Base-by-base conservation (phyloP, 2,797 vertebrate species). In the Clarias platycephalus region DNA sequence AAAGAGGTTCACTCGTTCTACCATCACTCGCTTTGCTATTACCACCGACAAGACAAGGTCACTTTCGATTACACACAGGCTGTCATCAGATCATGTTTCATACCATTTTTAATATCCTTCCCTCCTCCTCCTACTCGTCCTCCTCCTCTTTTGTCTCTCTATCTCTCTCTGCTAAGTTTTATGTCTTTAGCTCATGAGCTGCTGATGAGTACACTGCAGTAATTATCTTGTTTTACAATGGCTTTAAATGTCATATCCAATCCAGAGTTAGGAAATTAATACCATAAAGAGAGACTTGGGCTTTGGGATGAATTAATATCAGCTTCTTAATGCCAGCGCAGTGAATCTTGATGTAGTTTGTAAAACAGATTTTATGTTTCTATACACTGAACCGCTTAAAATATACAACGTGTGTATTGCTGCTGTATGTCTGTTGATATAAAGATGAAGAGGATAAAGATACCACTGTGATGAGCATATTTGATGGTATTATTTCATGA, bases 191-290 rank as follows among this genome's bases (percentile, higher is more conserved):
- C 92, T 93, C 93, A 90, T 26, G 91, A 91, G 91, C 91, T 84
- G 88, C 89, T 87, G 92, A 94, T 93, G 94, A 93, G 94, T 95
- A 94, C 95, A 95, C 95, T 93, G 94, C 92, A 89, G 93, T 95
- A 95, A 95, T 96, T 94, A 95, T 94, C 93, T 91, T 92, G 93
- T 94, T 95, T 95, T 95, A 95, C 94, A 91, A 92, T 91, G 90
- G 89, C 92, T 93, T 94, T 95, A 95, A 95, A 95, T 92, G 94
- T 94, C 94, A 92, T 82, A 87, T 91, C 91, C 91, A 91, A 85
- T 82, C 89, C 93, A 49, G 92, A 94, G 93, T 95, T 94, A 95
- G 93, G 88, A 87, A 89, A 90, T 94, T 95, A 95, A 95, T 94
- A 95, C 92, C 92, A 94, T 94, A 95, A 94, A 95, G 90, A 93